phyloP scores from a whole-genome alignment of 2,113 vertebrate species.

The Ardeotis arabs region DNA sequence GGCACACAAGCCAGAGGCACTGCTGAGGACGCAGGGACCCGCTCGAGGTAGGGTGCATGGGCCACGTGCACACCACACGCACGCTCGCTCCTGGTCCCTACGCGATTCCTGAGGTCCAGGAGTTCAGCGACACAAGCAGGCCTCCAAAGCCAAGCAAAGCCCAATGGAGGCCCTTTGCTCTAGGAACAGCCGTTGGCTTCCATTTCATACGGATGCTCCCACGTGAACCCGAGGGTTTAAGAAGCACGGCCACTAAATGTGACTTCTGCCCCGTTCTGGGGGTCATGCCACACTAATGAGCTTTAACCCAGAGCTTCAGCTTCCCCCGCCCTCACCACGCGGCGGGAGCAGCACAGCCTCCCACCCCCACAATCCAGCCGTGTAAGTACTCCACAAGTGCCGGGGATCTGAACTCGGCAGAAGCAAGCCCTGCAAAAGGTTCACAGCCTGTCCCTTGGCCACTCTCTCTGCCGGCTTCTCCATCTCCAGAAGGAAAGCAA shows the following conservation, averaged over 20 bases:
- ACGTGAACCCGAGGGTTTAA: not conserved
- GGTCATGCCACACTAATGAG: not conserved
- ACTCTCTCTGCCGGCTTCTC: not conserved
- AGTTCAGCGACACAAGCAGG: not conserved
- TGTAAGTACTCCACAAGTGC: rapidly evolving
- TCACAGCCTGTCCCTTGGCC: not conserved
- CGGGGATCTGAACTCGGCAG: rapidly evolving
- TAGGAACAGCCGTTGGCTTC: not conserved
- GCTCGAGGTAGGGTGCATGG: rapidly evolving
- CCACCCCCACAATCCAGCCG: not conserved
- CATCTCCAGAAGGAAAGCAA: not conserved
- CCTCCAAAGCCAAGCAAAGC: not conserved
- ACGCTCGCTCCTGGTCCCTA: not conserved
- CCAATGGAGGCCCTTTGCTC: not conserved
- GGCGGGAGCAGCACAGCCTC: not conserved
- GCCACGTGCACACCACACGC: rapidly evolving
- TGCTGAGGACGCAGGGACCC: not conserved
- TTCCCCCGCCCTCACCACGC: rapidly evolving
- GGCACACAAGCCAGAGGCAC: not conserved
- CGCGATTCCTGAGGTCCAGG: rapidly evolving
- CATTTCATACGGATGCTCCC: not conserved
- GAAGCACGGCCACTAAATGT: rapidly evolving
- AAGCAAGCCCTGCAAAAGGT: not conserved
- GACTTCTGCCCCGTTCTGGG: rapidly evolving
- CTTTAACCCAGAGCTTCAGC: not conserved